Conservation (phyloP, 2,888 invertebrate genomes). For the Germaria angustata region DNA sequence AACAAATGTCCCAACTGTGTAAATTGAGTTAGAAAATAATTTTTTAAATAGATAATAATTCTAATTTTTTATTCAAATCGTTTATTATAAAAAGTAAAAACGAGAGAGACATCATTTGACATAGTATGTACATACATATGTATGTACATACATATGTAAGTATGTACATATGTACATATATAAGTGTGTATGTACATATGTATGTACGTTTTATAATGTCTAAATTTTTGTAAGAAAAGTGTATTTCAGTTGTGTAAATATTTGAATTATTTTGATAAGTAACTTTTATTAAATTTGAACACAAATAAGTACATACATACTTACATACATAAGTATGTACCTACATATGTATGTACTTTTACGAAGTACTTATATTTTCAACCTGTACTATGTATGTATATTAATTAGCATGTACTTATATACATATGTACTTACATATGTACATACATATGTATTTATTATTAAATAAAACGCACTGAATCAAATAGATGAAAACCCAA, state of each 20-base stretch:
- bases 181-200: too few species aligned
- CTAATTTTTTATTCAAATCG: conserved; percentile 51
- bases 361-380: too few species aligned
- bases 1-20: conserved; percentile 73
- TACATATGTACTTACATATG: too few species aligned
- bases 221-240: too few species aligned
- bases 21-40: conserved; percentile 60
- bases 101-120: conserved; percentile 22
- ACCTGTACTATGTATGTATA: conserved; percentile 74
- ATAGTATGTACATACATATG: too few species aligned
- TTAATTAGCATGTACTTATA: conserved; percentile 71
- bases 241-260: conserved; percentile 63
- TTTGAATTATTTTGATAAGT: not conserved
- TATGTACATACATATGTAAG: too few species aligned
- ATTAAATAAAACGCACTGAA: conserved; percentile 77
- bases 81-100: conserved; percentile 66
- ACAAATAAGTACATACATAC: too few species aligned
- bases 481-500: conserved; percentile 76
- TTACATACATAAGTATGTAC: too few species aligned
- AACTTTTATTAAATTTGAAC: too few species aligned
- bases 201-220: not conserved
- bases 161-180: too few species aligned
- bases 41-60: conserved; percentile 29
- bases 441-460: conserved; percentile 71
- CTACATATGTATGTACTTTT: too few species aligned